Evolutionary conservation across 2,113 vertebrate genomes (phyloP), one percentile per base, ranked within the genome.

Genomic region (Fregata magnificens): DNA sequence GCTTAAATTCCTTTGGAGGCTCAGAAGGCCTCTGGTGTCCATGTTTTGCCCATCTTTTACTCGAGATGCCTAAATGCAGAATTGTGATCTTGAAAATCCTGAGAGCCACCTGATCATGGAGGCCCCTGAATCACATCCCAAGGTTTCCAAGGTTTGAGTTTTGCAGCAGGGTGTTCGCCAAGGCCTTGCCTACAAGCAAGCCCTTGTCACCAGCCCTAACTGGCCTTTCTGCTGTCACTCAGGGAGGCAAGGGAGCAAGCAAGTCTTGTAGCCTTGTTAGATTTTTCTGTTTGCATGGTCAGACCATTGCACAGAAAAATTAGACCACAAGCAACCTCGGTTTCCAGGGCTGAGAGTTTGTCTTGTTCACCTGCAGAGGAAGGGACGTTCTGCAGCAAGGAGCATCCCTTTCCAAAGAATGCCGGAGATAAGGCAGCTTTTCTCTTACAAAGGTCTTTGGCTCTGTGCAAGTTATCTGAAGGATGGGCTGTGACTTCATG

Each of bases 381-480:
- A 85, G 45, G 45, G 40, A 72, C 2, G 6, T 72, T 59, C 40
- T 71, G 34, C 18, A 61, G 12, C 5, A 3, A 92, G 71, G 29
- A 94, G 6, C 85, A 94, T 58, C 86, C 11, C 62, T 89, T 56
- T 69, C 58, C 62, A 55, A 94, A 72, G 91, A 94, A 87, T 91
- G 71, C 45, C 4, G 4, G 71, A 96, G 96, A 93, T 96, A 96
- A 96, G 87, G 34, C 45, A 87, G 82, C 24, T 82, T 82, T 94
- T 82, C 36, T 80, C 58, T 87, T 44, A 44, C 70, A 85, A 58
- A 85, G 78, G 49, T 93, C 78, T 86, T 82, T 62, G 56, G 69
- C n/a, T 47, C 56, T 47, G 22, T 9, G 6, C 21, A 36, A 83
- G 44, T 74, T 90, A 82, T 85, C 91, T 91, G 69, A 29, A 86